These are phyloP conservation scores for Cataglyphis hispanica DNA, from an alignment of 1,140 invertebrate species.

Conservation along the genomic window DNA sequence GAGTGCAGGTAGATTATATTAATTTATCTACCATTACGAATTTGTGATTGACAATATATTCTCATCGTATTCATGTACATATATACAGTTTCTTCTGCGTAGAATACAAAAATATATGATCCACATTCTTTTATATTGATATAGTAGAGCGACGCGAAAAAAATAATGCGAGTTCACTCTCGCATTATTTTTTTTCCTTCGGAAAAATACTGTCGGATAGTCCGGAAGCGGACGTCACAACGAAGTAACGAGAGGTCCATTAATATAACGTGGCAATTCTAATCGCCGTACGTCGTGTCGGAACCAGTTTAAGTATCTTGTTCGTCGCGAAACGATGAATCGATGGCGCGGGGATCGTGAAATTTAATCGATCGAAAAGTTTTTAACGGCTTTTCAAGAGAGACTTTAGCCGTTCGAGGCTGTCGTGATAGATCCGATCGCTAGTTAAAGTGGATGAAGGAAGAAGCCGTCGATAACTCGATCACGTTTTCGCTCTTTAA, in stretches of 20 bases:
- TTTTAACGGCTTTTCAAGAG: constrained; percentile 44
- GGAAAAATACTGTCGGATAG: neutral
- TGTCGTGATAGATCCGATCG: constrained; percentile 52
- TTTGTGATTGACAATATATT: neutral
- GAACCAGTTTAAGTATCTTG: constrained; percentile 57
- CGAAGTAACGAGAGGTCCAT: constrained; percentile 6
- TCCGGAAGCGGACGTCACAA: neutral
- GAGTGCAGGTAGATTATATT: constrained; percentile 6
- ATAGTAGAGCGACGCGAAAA: constrained; percentile 1
- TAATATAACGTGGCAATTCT: constrained; percentile 43
- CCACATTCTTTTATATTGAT: neutral
- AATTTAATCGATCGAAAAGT: constrained; percentile 74
- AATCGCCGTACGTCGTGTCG: constrained; percentile 55
- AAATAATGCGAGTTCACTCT: too few species aligned
- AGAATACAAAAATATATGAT: constrained; percentile 48
- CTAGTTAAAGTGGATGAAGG: constrained; percentile 51
- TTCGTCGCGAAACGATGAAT: constrained; percentile 59
- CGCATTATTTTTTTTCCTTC: neutral
- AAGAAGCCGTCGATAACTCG: constrained; percentile 26
- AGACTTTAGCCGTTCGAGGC: constrained; percentile 46
- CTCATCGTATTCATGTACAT: neutral
- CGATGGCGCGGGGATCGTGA: constrained; percentile 59
- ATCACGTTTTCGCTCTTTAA: constrained; percentile 49
- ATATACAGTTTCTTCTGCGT: neutral
- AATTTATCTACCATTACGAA: constrained; percentile 32